Base-by-base conservation (phyloP, 2,797 vertebrate species). In the Cossypha dichroa region DNA sequence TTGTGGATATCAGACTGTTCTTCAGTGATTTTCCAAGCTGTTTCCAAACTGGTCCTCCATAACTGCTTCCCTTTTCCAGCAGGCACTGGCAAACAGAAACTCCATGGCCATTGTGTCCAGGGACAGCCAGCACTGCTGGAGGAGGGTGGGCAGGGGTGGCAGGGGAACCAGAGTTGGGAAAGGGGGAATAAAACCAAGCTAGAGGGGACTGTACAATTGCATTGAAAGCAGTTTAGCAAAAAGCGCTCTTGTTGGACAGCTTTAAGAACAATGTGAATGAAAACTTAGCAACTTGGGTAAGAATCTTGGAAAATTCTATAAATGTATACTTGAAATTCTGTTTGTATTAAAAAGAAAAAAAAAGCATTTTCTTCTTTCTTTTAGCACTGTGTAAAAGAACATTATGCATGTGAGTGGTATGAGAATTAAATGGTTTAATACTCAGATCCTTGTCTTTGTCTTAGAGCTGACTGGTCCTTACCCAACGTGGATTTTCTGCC, bases 341-440 rank as follows among this genome's bases (percentile, higher is more conserved):
- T 98, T 98, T 98, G 97, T 98, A 98, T 98, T 91, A 92, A 84
- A 90, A 64, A 46, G 21, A 46, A 94, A 55, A 49, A 52, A 95
- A 68, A 97, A 90, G 93, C 97, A 97, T 98, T 98, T 98, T 97
- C 96, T 95, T 97, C 97, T 98, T 98, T 98, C 97, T 98, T 98
- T 98, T 98, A 98, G 98, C 98, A 98, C 98, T 98, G 98, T 98
- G 96, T 98, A 98, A 98, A 97, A 98, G 97, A 98, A 97, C 95
- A 98, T 98, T 98, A 98, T 98, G 98, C 98, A 98, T 98, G 98
- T 98, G 98, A 98, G 97, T 98, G 98, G 98, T 98, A 98, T 98
- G 98, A 98, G 96, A 98, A 98, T 98, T 98, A 98, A 98, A 98
- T 97, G 95, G 93, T 98, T 98, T 98, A 98, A 98, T 98, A 98